phyloP scores from a whole-genome alignment of 2,888 invertebrate species.

The Pristionchus japonicus region DNA sequence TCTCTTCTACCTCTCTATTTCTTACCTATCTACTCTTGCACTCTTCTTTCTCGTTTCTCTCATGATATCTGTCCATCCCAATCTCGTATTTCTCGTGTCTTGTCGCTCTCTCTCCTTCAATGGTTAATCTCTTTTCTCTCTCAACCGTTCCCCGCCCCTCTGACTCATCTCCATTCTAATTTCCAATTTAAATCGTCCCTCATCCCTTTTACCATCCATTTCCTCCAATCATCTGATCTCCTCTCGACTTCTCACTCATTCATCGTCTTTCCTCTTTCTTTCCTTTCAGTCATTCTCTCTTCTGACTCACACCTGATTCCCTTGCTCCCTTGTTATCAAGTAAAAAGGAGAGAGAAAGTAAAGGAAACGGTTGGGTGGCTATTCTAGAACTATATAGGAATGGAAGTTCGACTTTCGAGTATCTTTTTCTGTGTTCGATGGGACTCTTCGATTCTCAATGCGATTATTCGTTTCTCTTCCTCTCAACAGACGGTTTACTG shows the following conservation, averaged over 20 bases:
- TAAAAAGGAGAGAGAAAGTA: background rate
- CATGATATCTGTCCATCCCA: background rate
- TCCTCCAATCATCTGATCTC: background rate
- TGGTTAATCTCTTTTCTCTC: background rate
- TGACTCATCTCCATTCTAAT: background rate
- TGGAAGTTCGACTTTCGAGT: background rate
- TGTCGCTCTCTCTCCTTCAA: background rate
- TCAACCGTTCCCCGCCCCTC: slow-evolving; percentile 6
- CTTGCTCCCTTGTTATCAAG: background rate
- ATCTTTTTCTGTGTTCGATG: background rate
- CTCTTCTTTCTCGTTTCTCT: background rate
- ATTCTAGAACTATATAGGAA: background rate
- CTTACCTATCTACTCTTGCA: too few species aligned
- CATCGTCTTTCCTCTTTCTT: background rate
- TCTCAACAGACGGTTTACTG: slow-evolving; percentile 9
- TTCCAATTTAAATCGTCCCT: background rate
- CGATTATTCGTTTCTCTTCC: background rate
- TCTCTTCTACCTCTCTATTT: too few species aligned
- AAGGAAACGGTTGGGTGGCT: background rate
- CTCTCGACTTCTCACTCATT: background rate
- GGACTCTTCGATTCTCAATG: background rate
- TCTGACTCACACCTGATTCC: background rate
- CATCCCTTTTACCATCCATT: background rate
- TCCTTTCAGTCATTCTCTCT: background rate
- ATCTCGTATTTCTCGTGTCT: background rate